Evolutionary conservation across 2,113 vertebrate genomes (phyloP), one percentile per base, ranked within the genome.

Genomic region (Neodontobutis hainanensis): DNA sequence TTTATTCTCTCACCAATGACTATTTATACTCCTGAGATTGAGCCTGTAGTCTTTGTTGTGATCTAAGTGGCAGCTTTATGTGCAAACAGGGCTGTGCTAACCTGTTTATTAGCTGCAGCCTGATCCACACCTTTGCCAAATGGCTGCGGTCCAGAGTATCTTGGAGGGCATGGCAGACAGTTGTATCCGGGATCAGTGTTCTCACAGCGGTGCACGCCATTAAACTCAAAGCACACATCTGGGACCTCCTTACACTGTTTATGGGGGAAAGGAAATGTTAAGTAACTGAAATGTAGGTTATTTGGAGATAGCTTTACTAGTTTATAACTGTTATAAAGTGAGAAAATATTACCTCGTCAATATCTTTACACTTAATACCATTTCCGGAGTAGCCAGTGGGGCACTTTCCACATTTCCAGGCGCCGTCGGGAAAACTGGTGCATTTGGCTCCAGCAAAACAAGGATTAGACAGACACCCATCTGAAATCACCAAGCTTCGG

Each of bases 181-280:
- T 98, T 96, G 91, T 99, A 99, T 16, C 97, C 97, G 3, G 97
- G 97, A 11, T 94, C 93, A 4, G 95, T 96, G 83, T 99, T 99
- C 90, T 97, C 91, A 86, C 97, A 99, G 68, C 95, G 92, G 70
- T 99, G 96, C 15, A 94, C 93, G 5, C 96, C 96, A 0, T 94
- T 97, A 77, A 95, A 94, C 77, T 88, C 92, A 80, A 99, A 98
- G 88, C 97, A 99, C 53, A 95, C 91, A 32, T 97, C 94, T 5
- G 95, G 95, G 3, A 99, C 95, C 63, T 96, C 94, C 69, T 94
- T 93, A 77, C 97, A 99, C 97, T 99, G 70, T 82, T 50, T 63
- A 55, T 11, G 5, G 75, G 34, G 56, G 59, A 10, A 77, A 75
- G 40, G 7, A 10, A n/a, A 40, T 68, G 15, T 35, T n/a, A 52